Base-by-base conservation (phyloP, 2,113 vertebrate genomes). In the Dryoscopus gambensis region DNA sequence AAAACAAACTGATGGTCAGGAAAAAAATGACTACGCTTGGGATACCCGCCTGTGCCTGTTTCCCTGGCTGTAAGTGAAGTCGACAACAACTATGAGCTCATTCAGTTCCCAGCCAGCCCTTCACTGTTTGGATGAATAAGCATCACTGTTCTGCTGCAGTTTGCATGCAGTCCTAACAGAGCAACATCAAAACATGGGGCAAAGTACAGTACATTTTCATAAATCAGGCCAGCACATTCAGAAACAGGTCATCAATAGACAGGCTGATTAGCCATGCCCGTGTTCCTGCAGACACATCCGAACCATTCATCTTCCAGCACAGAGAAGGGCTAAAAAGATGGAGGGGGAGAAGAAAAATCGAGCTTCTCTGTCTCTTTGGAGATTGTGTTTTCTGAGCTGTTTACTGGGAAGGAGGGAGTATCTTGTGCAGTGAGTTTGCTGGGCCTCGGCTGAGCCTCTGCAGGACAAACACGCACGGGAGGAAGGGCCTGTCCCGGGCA, bases 91-190 rank as follows among this genome's bases (percentile, higher is more conserved):
- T 55, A 40, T 90, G 95, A 90, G 95, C 90, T 95, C 93, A 85
- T 60, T 70, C 78, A 69, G 90, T 5, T 93, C 94, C 93, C 94
- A 83, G 96, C 74, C 95, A 96, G 93, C 94, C 91, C 94, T 95
- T 77, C 81, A 52, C 56, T 46, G 33, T 13, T 79, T 13, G 74
- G 75, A 95, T 95, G 91, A 95, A 93, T 88, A 77, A 94, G 84
- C 89, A 46, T 56, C 91, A 90, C 62, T 93, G 95, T 62, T 86
- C 75, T 33, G 87, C 79, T 96, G 94, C 93, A 93, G 93, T 49
- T 90, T 77, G 93, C 94, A 93, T 50, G 90, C 93, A 94, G 82
- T n/a, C 91, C 94, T 71, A 69, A 39, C 91, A 82, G 65, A 93
- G 87, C 53, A 73, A 24, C 89, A 55, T 21, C 89, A 55, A 76